phyloP scores from a whole-genome alignment of 2,797 vertebrate genomes.

The Pangasius krempfi region DNA sequence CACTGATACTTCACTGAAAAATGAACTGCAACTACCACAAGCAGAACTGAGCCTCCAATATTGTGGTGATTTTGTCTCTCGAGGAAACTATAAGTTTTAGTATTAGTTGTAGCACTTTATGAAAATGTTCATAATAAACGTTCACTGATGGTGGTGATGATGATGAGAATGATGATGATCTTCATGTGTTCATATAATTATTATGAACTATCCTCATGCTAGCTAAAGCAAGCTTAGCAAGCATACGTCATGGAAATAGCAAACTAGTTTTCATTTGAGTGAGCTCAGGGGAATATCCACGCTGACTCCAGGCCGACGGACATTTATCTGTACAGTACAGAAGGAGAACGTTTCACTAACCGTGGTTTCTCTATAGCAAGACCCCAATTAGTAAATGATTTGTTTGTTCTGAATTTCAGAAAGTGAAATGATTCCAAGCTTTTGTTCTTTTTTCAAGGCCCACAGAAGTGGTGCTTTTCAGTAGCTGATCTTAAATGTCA shows the following conservation, averaged over 20 bases:
- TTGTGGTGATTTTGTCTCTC: conserved; percentile 57
- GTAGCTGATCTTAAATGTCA: conserved; percentile 18
- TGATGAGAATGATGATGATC: neutral
- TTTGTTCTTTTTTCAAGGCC: conserved; percentile 29
- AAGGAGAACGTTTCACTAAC: conserved; percentile 50
- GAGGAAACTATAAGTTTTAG: conserved; percentile 44
- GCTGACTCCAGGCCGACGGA: conserved; percentile 39
- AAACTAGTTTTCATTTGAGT: conserved; percentile 40
- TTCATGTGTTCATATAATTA: neutral
- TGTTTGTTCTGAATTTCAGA: conserved; percentile 46
- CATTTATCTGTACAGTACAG: conserved; percentile 53
- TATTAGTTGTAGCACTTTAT: neutral
- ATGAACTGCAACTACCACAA: conserved; percentile 56
- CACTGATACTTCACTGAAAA: conserved; percentile 34
- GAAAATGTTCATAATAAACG: too few relatives aligned
- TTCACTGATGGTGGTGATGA: neutral
- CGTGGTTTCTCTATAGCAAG: conserved; percentile 37
- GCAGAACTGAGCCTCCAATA: conserved; percentile 64
- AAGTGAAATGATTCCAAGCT: conserved; percentile 30
- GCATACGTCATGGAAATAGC: conserved; percentile 29
- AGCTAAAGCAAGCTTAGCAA: conserved; percentile 39
- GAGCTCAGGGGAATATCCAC: conserved; percentile 34
- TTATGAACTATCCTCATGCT: conserved; percentile 35
- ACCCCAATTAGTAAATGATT: conserved; percentile 41
- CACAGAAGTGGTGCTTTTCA: conserved; percentile 16